phyloP scores from a whole-genome alignment of 2,888 invertebrate genomes.

The Eueremaeus valkanovi region DNA sequence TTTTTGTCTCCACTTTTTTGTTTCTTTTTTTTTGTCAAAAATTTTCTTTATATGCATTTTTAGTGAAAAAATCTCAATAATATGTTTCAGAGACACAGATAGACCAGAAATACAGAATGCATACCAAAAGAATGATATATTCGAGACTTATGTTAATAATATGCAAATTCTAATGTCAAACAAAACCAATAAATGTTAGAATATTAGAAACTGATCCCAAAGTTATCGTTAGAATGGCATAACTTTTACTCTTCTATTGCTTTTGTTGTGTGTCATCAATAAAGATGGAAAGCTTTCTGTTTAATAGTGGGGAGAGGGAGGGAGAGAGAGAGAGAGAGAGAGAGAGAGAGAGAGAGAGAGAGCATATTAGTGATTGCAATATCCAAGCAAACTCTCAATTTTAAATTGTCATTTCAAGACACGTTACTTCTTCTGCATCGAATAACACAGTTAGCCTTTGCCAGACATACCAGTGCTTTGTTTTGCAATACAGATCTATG shows the following conservation, averaged over 20 bases:
- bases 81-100: too few species aligned
- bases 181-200: conserved; percentile 23
- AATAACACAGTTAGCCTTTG: neutral
- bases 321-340: conserved; percentile 6
- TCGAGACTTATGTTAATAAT: conserved; percentile 21
- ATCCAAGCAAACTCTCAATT: conserved; percentile 20
- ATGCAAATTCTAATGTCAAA: conserved; percentile 20
- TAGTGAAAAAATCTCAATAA: too few species aligned
- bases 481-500: conserved; percentile 4
- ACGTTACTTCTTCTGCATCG: neutral
- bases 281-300: neutral
- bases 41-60: too few species aligned
- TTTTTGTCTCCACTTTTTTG: neutral
- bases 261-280: neutral
- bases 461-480: neutral
- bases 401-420: conserved; percentile 23
- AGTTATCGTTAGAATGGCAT: neutral
- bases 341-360: conserved; percentile 9
- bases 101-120: too few species aligned
- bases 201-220: neutral
- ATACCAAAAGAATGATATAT: too few species aligned
- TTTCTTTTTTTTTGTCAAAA: neutral
- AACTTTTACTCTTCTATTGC: neutral
- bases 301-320: too few species aligned
- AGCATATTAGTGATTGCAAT: neutral